Evolutionary conservation across 2,888 invertebrate genomes (phyloP), one percentile per base, ranked within the genome.

Genomic region (Macrosoma leucophasiata): DNA sequence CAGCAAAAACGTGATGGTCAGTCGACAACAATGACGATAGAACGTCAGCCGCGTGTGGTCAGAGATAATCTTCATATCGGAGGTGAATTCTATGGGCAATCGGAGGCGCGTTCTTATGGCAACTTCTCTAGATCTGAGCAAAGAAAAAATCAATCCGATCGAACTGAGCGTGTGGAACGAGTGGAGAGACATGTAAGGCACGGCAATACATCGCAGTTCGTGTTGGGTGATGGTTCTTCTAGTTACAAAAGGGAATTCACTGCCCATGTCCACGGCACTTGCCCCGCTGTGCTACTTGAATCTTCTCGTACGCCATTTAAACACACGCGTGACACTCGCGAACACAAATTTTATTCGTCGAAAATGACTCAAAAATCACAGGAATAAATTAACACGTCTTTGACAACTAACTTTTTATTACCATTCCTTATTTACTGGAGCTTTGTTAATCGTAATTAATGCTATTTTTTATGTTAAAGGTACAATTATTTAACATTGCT

Each of bases 341-440:
- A 92, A 59, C 94, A 95, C 71, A 93, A 92, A 66, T 94, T 93
- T 68, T 95, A 93, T 65, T 87, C 92, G 62, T 87, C 91, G 2
- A 88, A 89, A 63, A 85, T 88, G 39, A 84, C 84, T 20, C 86
- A 75, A 48, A 55, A 50, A 52, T 34, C 31, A 24, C 42, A 47
- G 41, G 44, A 54, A 37, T 43, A 48, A 50, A 29, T 29, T 17
- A 31, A 31, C 19, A 11, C 14, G 29, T 25, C 9, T 29, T 31
- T 24, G 24, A 35, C 36, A 48, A 31, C 39, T 43, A 42, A 41
- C 36, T 39, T 32, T 30, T 41, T 40, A 33, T 22, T 29, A 48
- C 42, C 66, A 69, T 70, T 68, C 66, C 65, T 54, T 67, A 55
- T 58, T 52, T 48, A 49, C 45, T 51, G 41, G 36, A 51, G 62